Evolutionary conservation across 1,140 invertebrate genomes (phyloP).

Genomic region (Tachypleus tridentatus): DNA sequence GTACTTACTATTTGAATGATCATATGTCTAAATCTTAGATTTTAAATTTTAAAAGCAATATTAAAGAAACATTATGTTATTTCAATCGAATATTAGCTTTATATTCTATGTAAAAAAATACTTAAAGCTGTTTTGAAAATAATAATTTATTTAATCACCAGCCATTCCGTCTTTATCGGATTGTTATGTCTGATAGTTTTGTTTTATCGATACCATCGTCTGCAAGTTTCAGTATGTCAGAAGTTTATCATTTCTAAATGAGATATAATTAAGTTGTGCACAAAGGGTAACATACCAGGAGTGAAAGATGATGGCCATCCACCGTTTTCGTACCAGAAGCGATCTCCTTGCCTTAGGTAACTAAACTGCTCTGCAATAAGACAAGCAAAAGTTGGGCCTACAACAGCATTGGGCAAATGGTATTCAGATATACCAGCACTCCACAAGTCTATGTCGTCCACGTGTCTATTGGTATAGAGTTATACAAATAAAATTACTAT

Average conservation of each 20-base stretch:
- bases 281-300: constrained; percentile 29
- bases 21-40: too few relatives aligned
- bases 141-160: too few relatives aligned
- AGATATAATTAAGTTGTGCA: background rate
- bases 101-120: too few relatives aligned
- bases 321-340: constrained; percentile 92
- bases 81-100: too few relatives aligned
- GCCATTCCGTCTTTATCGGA: too few relatives aligned
- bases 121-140: too few relatives aligned
- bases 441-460: constrained; percentile 28
- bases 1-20: too few relatives aligned
- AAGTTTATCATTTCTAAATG: background rate
- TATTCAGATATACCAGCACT: constrained; percentile 31
- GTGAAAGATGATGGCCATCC: constrained; percentile 46
- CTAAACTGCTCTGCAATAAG: constrained; percentile 94
- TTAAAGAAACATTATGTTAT: too few relatives aligned
- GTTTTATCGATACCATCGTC: too few relatives aligned
- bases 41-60: too few relatives aligned
- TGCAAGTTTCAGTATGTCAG: background rate
- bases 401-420: constrained; percentile 22
- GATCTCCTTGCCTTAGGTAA: constrained; percentile 74
- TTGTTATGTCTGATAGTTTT: background rate
- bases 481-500: too few relatives aligned
- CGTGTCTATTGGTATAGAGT: constrained; percentile 9
- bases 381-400: constrained; percentile 58